A percentile compares a stretch with the other conserved stretches of the same genome.
phyloP scores from a whole-genome alignment of 2,797 vertebrate species.

The Denticeps clupeoides region DNA sequence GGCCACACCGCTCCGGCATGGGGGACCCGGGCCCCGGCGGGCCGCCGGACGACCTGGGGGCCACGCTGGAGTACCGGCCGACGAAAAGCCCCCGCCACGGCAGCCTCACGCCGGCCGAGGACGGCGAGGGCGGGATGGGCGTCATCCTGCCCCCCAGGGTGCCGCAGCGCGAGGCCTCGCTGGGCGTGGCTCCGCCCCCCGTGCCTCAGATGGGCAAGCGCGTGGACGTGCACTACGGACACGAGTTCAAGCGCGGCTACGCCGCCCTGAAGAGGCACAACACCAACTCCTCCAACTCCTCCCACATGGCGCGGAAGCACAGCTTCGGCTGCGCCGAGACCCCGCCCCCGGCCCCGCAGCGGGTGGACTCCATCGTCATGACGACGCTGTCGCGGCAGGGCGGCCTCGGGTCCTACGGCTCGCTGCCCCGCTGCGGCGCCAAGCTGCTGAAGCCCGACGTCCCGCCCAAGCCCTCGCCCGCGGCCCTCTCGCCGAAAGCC shows the following conservation, averaged over 20 bases:
- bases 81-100: constrained; percentile 82
- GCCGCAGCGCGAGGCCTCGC: constrained; percentile 90
- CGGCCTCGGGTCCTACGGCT: constrained; percentile 81
- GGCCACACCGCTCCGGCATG: constrained; percentile 72
- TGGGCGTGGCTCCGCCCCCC: constrained; percentile 65
- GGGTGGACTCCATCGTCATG: constrained; percentile 97
- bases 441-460: constrained; percentile 93
- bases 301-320: constrained; percentile 88
- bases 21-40: constrained; percentile 51
- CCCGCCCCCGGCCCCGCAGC: constrained; percentile 86
- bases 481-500: constrained; percentile 81
- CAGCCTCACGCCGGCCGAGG: constrained; percentile 72
- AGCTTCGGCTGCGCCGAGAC: constrained; percentile 88
- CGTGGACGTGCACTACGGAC: constrained; percentile 79
- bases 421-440: constrained; percentile 80
- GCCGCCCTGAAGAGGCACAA: constrained; percentile 77
- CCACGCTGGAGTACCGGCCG: constrained; percentile 92
- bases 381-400: constrained; percentile 67
- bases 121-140: constrained; percentile 45
- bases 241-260: constrained; percentile 73
- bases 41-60: constrained; percentile 77
- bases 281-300: constrained; percentile 98
- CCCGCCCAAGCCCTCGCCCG: constrained; percentile 89
- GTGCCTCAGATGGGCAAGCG: constrained; percentile 87
- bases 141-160: constrained; percentile 78